These are phyloP conservation scores for Lordiphosa clarofinis DNA, from an alignment of 1,140 invertebrate genomes.

Conservation along the genomic window DNA sequence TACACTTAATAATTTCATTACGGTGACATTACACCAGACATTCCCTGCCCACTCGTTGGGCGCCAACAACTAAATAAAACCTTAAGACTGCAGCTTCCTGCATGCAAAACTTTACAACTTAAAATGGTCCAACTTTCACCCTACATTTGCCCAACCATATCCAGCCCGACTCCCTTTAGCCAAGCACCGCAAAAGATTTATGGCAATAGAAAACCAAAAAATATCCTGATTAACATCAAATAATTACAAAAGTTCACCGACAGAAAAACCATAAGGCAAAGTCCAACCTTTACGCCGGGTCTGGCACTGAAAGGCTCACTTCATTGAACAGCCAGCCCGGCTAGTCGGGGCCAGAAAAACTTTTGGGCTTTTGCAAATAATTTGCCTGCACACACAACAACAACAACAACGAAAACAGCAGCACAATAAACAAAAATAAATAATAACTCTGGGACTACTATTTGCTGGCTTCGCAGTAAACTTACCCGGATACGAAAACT, in stretches of 20 bases:
- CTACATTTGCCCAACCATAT: slow-evolving; percentile 26
- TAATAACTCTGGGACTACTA: slow-evolving; percentile 54
- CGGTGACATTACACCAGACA: too few species aligned
- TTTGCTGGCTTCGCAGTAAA: slow-evolving; percentile 70
- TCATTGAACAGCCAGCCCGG: slow-evolving; percentile 49
- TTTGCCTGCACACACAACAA: slow-evolving; percentile 36
- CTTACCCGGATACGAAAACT: slow-evolving; percentile 39
- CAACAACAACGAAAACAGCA: too few species aligned
- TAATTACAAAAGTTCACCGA: slow-evolving; percentile 75
- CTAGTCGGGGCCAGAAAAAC: slow-evolving; percentile 15
- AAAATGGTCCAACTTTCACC: slow-evolving; percentile 36
- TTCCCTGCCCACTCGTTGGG: too few species aligned
- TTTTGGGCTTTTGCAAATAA: slow-evolving; percentile 62
- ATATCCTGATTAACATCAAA: slow-evolving; percentile 74
- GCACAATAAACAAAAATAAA: slow-evolving; percentile 70
- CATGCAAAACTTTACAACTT: slow-evolving; percentile 13
- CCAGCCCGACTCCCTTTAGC: background rate
- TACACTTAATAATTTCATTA: too few species aligned
- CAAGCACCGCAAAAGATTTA: slow-evolving; percentile 45
- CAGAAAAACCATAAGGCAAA: slow-evolving; percentile 56
- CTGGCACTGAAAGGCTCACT: slow-evolving; percentile 34
- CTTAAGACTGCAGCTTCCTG: slow-evolving; percentile 10
- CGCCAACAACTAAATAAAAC: too few species aligned
- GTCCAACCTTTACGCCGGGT: slow-evolving; percentile 23
- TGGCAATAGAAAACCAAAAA: slow-evolving; percentile 46